A percentile compares a stretch with the other conserved stretches of the same genome.
Conservation (phyloP, 2,113 vertebrate species). For the Thalassarche chlororhynchos region DNA sequence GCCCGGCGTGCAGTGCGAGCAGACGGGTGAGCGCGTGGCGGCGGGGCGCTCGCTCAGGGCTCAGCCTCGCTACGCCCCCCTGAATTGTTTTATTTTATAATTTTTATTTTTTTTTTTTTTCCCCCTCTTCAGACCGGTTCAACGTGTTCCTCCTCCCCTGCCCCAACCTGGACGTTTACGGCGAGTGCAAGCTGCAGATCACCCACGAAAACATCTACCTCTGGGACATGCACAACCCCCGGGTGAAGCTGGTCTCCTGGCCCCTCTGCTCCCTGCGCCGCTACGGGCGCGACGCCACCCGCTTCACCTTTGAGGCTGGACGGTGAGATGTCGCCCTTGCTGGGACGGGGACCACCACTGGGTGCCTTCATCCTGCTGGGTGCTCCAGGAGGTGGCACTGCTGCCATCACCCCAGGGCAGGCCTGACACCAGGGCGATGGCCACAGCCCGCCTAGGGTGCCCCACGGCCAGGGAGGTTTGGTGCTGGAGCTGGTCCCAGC, state of each 20-base stretch:
- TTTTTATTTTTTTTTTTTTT: not conserved
- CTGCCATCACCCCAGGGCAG: not conserved
- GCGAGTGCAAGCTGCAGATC: constrained; percentile 97
- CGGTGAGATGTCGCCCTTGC: constrained; percentile 72
- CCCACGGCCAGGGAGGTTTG: rapidly evolving
- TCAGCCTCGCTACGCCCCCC: not conserved
- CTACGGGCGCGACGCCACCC: constrained; percentile 90
- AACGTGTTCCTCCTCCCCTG: constrained; percentile 93
- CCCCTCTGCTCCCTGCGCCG: constrained; percentile 92
- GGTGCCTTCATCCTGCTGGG: not conserved
- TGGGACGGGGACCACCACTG: rapidly evolving
- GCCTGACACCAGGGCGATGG: not conserved
- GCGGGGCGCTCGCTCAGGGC: not conserved
- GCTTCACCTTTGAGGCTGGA: constrained; percentile 96
- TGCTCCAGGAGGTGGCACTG: not conserved
- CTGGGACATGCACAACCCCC: constrained; percentile 94
- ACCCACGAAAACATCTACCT: constrained; percentile 98
- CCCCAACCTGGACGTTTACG: constrained; percentile 93
- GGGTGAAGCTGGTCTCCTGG: constrained; percentile 93
- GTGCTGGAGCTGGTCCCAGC: not conserved
- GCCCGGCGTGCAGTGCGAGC: constrained; percentile 93
- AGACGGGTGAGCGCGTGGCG: constrained; percentile 80
- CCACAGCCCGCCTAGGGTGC: not conserved
- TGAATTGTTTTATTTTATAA: not conserved
- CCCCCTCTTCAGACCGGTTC: constrained; percentile 84